Base-by-base conservation (phyloP, 2,113 vertebrate genomes). In the Etia nguti region DNA sequence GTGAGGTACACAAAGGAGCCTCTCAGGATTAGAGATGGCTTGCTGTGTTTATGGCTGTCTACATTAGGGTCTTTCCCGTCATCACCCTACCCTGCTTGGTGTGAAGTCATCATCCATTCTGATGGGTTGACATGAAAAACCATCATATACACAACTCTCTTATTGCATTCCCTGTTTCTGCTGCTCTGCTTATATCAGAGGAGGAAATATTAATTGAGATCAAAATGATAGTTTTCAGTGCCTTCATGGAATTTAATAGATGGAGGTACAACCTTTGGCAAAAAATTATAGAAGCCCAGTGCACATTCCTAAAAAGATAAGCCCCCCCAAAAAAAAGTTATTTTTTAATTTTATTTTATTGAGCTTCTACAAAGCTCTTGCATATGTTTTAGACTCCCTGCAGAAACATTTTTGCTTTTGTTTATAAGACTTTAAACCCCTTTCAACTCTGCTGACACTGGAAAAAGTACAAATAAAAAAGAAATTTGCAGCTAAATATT, bases 21-120 rank as follows among this genome's bases (percentile, higher is more conserved):
- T 96, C 96, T 97, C 96, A 96, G 96, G 97, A 97, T 97, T 97
- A 97, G 95, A 95, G 92, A 89, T 94, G 95, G 97, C 96, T 95
- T 92, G 90, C 95, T 94, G 83, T 97, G 97, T 98, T 98, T 99
- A 98, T 94, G 97, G 96, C 94, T 95, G 96, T 93, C 92, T 96
- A 95, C 97, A 97, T 99, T 98, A 97, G 95, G 96, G 83, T 56
- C 91, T 90, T 60, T 91, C 93, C 92, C 94, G 82, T 94, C 95
- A 79, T 90, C 92, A 88, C 91, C 83, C 80, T 6, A 85, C 91
- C 86, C 90, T 48, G 95, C 90, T 89, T 94, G 26, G 86, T 94
- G 92, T 94, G 94, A 97, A 96, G 95, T 94, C 86, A 96, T 94
- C 93, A 96, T 88, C 96, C 93, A 89, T 96, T 96, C 96, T 94